These are phyloP conservation scores for Oncorhynchus masou DNA, from an alignment of 2,113 vertebrate species.

Conservation along the genomic window DNA sequence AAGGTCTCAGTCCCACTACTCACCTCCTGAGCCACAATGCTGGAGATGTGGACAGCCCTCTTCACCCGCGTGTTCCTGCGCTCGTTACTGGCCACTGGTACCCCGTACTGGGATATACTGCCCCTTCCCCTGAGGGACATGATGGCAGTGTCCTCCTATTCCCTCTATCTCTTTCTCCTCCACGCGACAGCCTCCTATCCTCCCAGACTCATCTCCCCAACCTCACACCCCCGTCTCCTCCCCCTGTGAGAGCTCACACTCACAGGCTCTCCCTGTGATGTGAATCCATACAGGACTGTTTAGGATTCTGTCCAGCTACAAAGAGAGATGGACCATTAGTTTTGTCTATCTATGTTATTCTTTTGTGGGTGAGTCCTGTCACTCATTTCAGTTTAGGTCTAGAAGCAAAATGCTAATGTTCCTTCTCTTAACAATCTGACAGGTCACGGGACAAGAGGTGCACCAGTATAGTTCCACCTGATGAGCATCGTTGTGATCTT, in stretches of 20 bases:
- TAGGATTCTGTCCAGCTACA: no score
- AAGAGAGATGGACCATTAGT: no score
- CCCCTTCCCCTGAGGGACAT: slow-evolving; percentile 22
- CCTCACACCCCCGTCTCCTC: background rate
- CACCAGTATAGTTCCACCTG: no score
- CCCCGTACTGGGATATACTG: slow-evolving; percentile 55
- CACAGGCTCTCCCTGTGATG: no score
- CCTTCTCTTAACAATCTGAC: no score
- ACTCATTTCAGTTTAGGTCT: no score
- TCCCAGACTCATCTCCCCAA: background rate
- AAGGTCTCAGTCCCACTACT: slow-evolving; percentile 30
- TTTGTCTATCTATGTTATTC: no score
- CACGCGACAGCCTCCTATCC: background rate
- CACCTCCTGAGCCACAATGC: slow-evolving; percentile 81
- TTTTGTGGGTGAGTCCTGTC: no score
- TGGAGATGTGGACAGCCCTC: slow-evolving; percentile 76
- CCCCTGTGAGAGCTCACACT: background rate
- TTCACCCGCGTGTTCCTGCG: slow-evolving; percentile 62
- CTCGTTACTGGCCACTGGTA: slow-evolving; percentile 27
- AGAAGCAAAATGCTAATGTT: no score
- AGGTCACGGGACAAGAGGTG: no score
- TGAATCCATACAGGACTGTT: no score
- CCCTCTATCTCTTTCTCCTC: background rate
- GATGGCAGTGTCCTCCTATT: background rate
- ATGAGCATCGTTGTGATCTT: no score